These are phyloP conservation scores for Aethes cnicana DNA, from an alignment of 2,888 invertebrate genomes.

Conservation along the genomic window DNA sequence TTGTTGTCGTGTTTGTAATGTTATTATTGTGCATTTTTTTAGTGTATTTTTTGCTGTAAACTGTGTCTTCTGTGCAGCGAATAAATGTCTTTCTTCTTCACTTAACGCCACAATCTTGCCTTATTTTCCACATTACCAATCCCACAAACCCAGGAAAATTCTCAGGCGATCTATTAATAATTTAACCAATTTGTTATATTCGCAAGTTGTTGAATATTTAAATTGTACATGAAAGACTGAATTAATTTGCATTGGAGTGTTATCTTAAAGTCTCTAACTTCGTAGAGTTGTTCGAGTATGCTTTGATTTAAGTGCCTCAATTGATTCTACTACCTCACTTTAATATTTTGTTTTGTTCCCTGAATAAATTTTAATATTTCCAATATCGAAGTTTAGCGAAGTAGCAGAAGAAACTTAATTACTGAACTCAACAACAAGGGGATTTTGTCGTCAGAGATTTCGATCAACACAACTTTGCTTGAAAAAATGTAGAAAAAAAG, in stretches of 20 bases:
- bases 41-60: too few relatives aligned
- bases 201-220: conserved; percentile 32
- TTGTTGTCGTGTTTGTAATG: too few relatives aligned
- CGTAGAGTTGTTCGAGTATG: conserved; percentile 27
- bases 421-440: conserved; percentile 17
- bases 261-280: conserved; percentile 33
- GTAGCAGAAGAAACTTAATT: conserved; percentile 20
- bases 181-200: conserved; percentile 31
- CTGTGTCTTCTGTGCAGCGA: too few relatives aligned
- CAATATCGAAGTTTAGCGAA: conserved; percentile 24
- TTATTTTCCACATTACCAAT: too few relatives aligned
- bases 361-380: conserved; percentile 31
- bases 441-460: conserved; percentile 11
- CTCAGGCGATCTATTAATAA: conserved; percentile 19
- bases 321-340: conserved; percentile 29
- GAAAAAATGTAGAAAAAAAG: neutral
- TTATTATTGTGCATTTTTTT: too few relatives aligned
- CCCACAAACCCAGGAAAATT: neutral
- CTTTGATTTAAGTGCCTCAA: conserved; percentile 30
- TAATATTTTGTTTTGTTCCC: conserved; percentile 28
- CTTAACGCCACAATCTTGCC: too few relatives aligned
- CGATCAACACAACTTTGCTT: neutral
- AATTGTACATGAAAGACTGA: conserved; percentile 33
- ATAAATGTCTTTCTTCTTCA: too few relatives aligned
- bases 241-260: conserved; percentile 35